Conservation (phyloP, 1,140 invertebrate species). For the Cotesia vestalis region DNA sequence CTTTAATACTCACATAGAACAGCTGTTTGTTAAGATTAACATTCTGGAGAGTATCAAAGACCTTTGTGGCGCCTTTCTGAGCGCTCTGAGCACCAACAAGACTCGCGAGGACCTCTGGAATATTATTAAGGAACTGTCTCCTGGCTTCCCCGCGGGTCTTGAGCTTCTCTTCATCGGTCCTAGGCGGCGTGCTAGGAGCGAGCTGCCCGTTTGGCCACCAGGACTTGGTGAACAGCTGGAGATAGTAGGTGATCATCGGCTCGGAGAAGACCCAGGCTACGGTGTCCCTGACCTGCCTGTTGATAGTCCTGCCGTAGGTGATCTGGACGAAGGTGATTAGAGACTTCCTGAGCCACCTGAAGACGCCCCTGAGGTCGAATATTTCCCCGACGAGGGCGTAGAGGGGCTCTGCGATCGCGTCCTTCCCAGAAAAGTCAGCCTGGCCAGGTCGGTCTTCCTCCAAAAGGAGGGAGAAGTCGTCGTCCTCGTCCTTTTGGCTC, state of each 20-base stretch:
- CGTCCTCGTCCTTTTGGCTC: conserved; percentile 72
- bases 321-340: conserved; percentile 92
- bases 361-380: conserved; percentile 88
- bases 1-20: conserved; percentile 80
- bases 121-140: conserved; percentile 75
- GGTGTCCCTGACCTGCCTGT: conserved; percentile 88
- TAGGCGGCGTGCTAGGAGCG: conserved; percentile 60
- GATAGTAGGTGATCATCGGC: conserved; percentile 89
- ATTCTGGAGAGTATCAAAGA: conserved; percentile 89
- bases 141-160: conserved; percentile 72
- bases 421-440: conserved; percentile 71
- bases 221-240: conserved; percentile 82
- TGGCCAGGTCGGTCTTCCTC: conserved; percentile 66
- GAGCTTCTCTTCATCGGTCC: conserved; percentile 77
- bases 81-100: conserved; percentile 87
- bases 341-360: conserved; percentile 85
- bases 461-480: conserved; percentile 75
- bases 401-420: conserved; percentile 88
- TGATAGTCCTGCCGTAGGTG: conserved; percentile 90
- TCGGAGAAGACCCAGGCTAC: conserved; percentile 89
- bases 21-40: conserved; percentile 88
- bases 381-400: conserved; percentile 87
- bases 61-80: conserved; percentile 82
- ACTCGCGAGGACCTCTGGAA: conserved; percentile 82
- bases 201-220: conserved; percentile 88